These are phyloP conservation scores for Nephrotoma flavescens DNA, from an alignment of 2,888 invertebrate genomes.

Conservation along the genomic window DNA sequence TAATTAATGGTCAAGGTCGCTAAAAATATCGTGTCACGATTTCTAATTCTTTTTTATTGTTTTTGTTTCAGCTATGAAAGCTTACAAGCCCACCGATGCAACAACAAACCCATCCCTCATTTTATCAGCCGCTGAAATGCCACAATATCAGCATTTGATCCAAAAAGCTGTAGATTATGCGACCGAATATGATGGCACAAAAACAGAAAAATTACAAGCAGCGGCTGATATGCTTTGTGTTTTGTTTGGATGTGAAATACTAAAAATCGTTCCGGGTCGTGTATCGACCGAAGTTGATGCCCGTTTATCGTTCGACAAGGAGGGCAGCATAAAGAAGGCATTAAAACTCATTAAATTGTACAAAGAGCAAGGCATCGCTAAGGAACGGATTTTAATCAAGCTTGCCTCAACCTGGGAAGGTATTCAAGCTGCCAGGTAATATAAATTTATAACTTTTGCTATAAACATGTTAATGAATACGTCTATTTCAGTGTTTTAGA, in stretches of 20 bases:
- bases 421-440: conserved; percentile 89
- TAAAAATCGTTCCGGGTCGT: conserved; percentile 93
- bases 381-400: conserved; percentile 92
- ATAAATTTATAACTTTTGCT: conserved; percentile 4
- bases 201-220: conserved; percentile 60
- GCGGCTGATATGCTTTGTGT: conserved; percentile 92
- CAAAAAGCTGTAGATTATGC: conserved; percentile 85
- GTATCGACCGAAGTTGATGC: conserved; percentile 31
- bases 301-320: conserved; percentile 77
- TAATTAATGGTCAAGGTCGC: neutral
- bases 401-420: conserved; percentile 99
- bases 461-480: conserved; percentile 1
- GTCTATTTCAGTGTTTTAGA: conserved; percentile 60
- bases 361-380: conserved; percentile 74
- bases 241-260: conserved; percentile 90
- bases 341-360: conserved; percentile 78
- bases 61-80: conserved; percentile 65
- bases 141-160: conserved; percentile 81
- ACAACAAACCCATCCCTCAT: conserved; percentile 98
- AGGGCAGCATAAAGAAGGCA: conserved; percentile 82
- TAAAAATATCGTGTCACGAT: neutral
- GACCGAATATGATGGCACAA: conserved; percentile 44
- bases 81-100: conserved; percentile 96
- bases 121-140: conserved; percentile 82
- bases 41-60: no score